These are phyloP conservation scores for Amphiduros pacificus DNA, from an alignment of 2,888 invertebrate species.

Conservation along the genomic window DNA sequence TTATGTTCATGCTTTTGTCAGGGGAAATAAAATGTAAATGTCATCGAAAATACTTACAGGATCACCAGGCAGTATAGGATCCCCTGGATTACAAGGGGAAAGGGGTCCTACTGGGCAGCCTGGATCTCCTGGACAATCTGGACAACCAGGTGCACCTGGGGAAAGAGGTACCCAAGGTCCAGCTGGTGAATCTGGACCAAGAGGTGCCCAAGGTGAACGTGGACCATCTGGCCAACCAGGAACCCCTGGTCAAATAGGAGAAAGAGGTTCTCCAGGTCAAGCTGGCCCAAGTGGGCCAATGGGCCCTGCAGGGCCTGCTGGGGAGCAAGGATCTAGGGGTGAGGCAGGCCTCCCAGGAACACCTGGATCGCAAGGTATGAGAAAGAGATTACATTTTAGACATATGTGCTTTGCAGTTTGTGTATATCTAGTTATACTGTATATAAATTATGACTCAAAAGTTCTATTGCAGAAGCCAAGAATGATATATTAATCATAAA, in stretches of 20 bases:
- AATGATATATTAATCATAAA: no score
- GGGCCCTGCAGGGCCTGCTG: slow-evolving; percentile 19
- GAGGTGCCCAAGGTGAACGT: slow-evolving; percentile 4
- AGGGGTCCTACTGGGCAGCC: slow-evolving; percentile 6
- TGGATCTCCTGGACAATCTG: slow-evolving; percentile 17
- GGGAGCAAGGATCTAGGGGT: slow-evolving; percentile 15
- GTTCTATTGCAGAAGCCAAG: no score
- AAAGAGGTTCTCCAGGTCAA: slow-evolving; percentile 15
- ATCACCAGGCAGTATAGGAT: slow-evolving; percentile 1
- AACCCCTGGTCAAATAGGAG: slow-evolving; percentile 4
- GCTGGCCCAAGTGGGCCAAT: slow-evolving; percentile 15
- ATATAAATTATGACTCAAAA: no score
- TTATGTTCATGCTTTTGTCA: no score
- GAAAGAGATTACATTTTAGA: no score
- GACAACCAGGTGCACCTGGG: slow-evolving; percentile 18
- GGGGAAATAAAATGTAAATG: no score
- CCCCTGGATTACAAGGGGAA: slow-evolving; percentile 6
- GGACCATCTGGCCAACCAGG: slow-evolving; percentile 6
- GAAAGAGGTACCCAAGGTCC: background rate
- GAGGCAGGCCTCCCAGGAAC: slow-evolving; percentile 2
- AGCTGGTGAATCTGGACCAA: background rate
- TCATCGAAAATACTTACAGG: no score
- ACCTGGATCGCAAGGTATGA: no score
- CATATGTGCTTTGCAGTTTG: no score
- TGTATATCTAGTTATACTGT: no score